Conservation (phyloP, 2,113 vertebrate species). For the Bostrychus sinensis region DNA sequence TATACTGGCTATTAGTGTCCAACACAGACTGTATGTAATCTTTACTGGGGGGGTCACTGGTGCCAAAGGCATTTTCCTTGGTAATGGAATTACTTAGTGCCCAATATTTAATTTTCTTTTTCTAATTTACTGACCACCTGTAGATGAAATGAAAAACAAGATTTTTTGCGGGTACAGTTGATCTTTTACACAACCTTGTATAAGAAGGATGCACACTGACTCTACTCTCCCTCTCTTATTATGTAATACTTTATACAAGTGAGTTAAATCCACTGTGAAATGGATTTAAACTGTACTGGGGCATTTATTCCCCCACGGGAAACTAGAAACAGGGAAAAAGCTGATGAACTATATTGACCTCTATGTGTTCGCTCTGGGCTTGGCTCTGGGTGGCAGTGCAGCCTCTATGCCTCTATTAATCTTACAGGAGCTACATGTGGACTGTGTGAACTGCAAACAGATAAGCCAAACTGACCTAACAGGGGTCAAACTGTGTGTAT, state of each 20-base stretch:
- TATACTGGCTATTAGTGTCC: neutral
- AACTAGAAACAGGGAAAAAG: constrained; percentile 13
- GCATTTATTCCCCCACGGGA: constrained; percentile 3
- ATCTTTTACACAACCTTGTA: neutral
- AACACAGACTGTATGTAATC: neutral
- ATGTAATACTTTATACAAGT: neutral
- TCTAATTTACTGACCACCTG: too few relatives aligned
- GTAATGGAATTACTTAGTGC: neutral
- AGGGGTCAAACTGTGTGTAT: constrained; percentile 33
- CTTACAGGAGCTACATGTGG: constrained; percentile 14
- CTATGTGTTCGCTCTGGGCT: constrained; percentile 25
- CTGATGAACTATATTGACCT: constrained; percentile 32
- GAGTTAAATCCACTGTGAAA: constrained; percentile 11
- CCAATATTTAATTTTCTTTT: too few relatives aligned
- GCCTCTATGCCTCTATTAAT: constrained; percentile 37
- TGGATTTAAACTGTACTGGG: constrained; percentile 23
- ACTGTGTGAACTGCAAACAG: constrained; percentile 42
- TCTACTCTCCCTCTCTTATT: neutral
- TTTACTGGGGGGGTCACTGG: constrained; percentile 14
- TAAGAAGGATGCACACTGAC: neutral
- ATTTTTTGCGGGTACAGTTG: too few relatives aligned
- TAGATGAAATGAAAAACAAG: neutral
- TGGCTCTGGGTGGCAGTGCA: neutral
- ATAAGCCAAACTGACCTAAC: constrained; percentile 45
- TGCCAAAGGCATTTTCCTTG: neutral